A percentile compares a stretch with the other conserved stretches of the same genome.
Conservation (phyloP, 2,888 invertebrate genomes). For the Sepioteuthis lessoniana region DNA sequence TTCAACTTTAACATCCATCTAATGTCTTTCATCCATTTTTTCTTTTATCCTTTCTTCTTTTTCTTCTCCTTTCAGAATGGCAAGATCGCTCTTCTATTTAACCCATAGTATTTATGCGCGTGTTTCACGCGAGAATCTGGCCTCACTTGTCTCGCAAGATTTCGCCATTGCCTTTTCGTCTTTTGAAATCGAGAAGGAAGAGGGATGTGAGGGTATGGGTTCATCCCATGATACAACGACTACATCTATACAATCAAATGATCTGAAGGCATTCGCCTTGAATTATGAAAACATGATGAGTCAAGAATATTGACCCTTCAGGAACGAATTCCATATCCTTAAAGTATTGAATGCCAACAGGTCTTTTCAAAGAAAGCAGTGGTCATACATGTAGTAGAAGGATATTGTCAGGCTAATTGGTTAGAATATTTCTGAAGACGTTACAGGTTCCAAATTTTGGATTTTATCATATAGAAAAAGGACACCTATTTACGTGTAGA, state of each 20-base stretch:
- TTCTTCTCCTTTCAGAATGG: not conserved
- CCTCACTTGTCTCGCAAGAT: not conserved
- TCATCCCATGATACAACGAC: not conserved
- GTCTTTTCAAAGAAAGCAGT: not conserved
- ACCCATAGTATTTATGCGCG: not conserved
- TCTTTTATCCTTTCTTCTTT: not conserved
- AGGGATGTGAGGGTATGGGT: not conserved
- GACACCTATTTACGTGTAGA: not conserved
- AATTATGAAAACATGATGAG: not conserved
- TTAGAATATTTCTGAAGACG: not conserved
- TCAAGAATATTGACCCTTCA: not conserved
- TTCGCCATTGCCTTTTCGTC: not conserved
- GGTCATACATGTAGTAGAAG: not conserved
- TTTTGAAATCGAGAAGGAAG: not conserved
- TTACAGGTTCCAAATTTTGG: not conserved
- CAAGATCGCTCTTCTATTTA: not conserved
- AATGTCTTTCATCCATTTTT: not conserved
- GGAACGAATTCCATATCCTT: not conserved
- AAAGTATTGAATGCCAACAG: not conserved
- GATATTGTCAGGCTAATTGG: not conserved
- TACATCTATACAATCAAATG: not conserved
- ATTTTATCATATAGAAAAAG: not conserved
- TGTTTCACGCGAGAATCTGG: not conserved
- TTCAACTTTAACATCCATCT: not conserved
- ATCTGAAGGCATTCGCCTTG: not conserved